Base-by-base conservation (phyloP, 30 jellyfish, hydroid and myxozoan genomes). In the Turritopsis rubra region DNA sequence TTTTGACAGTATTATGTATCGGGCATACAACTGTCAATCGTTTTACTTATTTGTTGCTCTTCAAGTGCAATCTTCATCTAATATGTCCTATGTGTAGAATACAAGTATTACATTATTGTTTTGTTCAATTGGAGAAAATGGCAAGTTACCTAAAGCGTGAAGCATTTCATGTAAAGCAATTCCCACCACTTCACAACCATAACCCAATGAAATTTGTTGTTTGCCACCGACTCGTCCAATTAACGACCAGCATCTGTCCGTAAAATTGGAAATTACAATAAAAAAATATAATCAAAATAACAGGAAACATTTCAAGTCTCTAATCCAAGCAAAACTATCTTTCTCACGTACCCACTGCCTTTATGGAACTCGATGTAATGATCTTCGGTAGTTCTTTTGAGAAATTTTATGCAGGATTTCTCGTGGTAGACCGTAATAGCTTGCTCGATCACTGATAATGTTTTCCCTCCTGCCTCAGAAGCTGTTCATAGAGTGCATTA, bases 141-240 rank as follows among this genome's bases (percentile, higher is more conserved):
- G 77, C 9, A 1, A 68, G n/a, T n/a, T 68, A 68, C 96, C 96
- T 41, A 89, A 24, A 0, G 96, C 88, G 77, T 89, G 96, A 89
- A 89, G 72, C 87, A 89, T 8, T 71, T 89, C 96, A 73, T 89
- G 96, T 16, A 80, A 52, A 21, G 84, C 88, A 4, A 89, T 74
- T 7, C 96, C 96, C 52, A 81, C 84, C 84, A 66, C 66, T 65
- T 80, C 96, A 75, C 96, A 89, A 19, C 96, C 96, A 80, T 24
- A 41, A 29, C 91, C 96, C 24, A 89, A 71, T 21, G 96, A 89
- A 26, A 89, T 83, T 52, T 79, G 82, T 81, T 89, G 96, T 52
- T 25, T 72, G 52, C 96, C 96, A 79, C 96, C 96, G 29, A 84
- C 86, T 1, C 96, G 92, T 60, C 96, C 96, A 89, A 89, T 84